Base-by-base conservation (phyloP, 2,888 invertebrate species). In the Oxycera nigricornis region DNA sequence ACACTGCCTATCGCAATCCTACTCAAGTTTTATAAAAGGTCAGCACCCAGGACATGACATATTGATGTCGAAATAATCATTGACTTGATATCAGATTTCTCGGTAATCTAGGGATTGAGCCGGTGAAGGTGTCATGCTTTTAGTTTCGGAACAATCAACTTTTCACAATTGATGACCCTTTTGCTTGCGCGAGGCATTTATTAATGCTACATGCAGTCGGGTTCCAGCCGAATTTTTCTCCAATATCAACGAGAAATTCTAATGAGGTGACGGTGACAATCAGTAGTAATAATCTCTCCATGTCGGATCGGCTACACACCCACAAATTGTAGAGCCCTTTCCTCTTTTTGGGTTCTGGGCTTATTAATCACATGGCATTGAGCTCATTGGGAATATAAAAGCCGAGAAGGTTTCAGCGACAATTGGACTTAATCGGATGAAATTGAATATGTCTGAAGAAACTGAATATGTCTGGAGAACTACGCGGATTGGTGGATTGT, bases 301-400 rank as follows among this genome's bases (percentile, higher is more conserved):
- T 52, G 70, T 70, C 24, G 67, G 67, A 67, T 41, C 70, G 70
- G 55, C 70, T 70, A 70, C 70, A 70, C 70, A 70, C 70, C 70
- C 70, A 55, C 70, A 70, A 70, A 55, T 55, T 52, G 55, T 11
- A 17, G 55, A 55, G 70, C 55, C 70, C 52, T 30, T 70, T 30
- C 70, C 26, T 30, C 55, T 30, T 52, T 70, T 52, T 55, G 30
- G 52, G 26, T 55, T 52, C 55, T 70, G 20, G 55, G 28, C 55
- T 70, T 55, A 70, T 70, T 70, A 55, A 70, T 70, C 70, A 70
- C 52, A 52, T 55, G 52, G 35, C 55, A 68, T 26, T 52, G 46
- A 35, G 30, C 22, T 22, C 70, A 17, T n/a, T 4, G 52, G 26
- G 20, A 31, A 31, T 28, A 50, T 50, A 55, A 55, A 22, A 55